Percentiles rank a stretch among this genome's conserved stretches.
Evolutionary conservation across 2,888 invertebrate genomes (phyloP).

Genomic region (Pammene aurita): DNA sequence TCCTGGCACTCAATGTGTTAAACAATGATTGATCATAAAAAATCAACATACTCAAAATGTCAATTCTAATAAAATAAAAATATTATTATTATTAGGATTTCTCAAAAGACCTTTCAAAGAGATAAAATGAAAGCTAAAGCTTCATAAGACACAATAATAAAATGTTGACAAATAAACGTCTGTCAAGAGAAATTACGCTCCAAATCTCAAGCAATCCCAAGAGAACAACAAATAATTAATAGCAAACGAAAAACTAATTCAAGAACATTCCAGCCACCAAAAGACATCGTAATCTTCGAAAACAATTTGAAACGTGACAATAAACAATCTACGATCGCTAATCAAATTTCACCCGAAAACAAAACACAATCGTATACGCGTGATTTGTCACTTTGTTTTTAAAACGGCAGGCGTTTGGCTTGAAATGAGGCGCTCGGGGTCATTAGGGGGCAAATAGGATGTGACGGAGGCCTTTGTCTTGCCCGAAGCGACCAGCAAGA

Average conservation of each 20-base stretch:
- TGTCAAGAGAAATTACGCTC: background rate
- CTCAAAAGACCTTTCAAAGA: too few species aligned
- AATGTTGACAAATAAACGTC: background rate
- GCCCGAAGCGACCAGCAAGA: slow-evolving; percentile 71
- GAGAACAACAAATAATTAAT: background rate
- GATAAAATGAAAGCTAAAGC: too few species aligned
- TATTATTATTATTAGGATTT: too few species aligned
- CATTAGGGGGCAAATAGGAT: slow-evolving; percentile 78
- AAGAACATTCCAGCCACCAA: background rate
- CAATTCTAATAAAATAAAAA: too few species aligned
- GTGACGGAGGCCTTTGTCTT: slow-evolving; percentile 75
- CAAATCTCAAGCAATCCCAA: background rate
- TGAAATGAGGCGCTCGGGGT: slow-evolving; percentile 37
- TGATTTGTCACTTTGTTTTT: slow-evolving; percentile 34
- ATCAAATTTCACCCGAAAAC: slow-evolving; percentile 19
- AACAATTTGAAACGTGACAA: slow-evolving; percentile 7
- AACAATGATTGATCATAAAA: too few species aligned
- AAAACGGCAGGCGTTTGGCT: slow-evolving; percentile 22
- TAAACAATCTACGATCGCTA: slow-evolving; percentile 21
- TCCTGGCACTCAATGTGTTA: too few species aligned
- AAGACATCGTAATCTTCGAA: slow-evolving; percentile 9
- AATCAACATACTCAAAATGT: too few species aligned
- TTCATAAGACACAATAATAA: background rate
- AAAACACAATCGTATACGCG: slow-evolving; percentile 18
- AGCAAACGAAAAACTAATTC: slow-evolving; percentile 4